These are phyloP conservation scores for Euthynnus affinis DNA, from an alignment of 2,797 vertebrate genomes.

Conservation along the genomic window DNA sequence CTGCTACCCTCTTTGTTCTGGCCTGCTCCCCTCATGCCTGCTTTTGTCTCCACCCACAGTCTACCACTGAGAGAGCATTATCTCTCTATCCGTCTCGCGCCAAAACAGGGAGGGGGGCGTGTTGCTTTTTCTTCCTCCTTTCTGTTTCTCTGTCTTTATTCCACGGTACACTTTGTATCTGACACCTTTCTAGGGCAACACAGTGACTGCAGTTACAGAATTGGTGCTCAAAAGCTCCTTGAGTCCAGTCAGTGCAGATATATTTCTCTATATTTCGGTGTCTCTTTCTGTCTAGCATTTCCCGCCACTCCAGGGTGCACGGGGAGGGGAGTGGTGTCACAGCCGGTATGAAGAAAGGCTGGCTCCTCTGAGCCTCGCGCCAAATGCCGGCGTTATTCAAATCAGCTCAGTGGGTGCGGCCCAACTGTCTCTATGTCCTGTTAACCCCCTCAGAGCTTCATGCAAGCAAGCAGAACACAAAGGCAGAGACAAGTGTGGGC, in stretches of 20 bases:
- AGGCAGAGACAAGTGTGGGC: constrained; percentile 38
- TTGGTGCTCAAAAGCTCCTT: constrained; percentile 31
- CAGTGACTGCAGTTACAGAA: constrained; percentile 45
- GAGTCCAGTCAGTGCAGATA: constrained; percentile 6
- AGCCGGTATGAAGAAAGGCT: constrained; percentile 75
- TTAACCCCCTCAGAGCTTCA: constrained; percentile 76
- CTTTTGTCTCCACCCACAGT: constrained; percentile 81
- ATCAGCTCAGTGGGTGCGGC: constrained; percentile 82
- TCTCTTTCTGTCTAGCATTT: constrained; percentile 66
- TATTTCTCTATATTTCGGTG: constrained; percentile 13
- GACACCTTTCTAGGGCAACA: constrained; percentile 48
- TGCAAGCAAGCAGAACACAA: constrained; percentile 55
- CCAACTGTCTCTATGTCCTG: constrained; percentile 82
- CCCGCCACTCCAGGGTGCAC: constrained; percentile 76
- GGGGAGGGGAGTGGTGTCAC: constrained; percentile 56
- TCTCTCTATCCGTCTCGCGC: constrained; percentile 69
- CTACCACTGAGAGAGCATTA: constrained; percentile 73
- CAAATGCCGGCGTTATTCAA: constrained; percentile 84
- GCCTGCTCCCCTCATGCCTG: constrained; percentile 75
- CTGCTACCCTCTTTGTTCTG: constrained; percentile 82
- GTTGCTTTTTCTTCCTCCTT: constrained; percentile 37
- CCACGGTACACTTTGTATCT: constrained; percentile 18
- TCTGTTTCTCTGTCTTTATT: constrained; percentile 20
- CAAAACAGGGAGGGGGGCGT: constrained; percentile 62
- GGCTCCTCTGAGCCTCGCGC: constrained; percentile 70